Percentiles rank a stretch among this genome's conserved stretches.
phyloP scores from a whole-genome alignment of 2,797 vertebrate species.

The Trachurus trachurus region DNA sequence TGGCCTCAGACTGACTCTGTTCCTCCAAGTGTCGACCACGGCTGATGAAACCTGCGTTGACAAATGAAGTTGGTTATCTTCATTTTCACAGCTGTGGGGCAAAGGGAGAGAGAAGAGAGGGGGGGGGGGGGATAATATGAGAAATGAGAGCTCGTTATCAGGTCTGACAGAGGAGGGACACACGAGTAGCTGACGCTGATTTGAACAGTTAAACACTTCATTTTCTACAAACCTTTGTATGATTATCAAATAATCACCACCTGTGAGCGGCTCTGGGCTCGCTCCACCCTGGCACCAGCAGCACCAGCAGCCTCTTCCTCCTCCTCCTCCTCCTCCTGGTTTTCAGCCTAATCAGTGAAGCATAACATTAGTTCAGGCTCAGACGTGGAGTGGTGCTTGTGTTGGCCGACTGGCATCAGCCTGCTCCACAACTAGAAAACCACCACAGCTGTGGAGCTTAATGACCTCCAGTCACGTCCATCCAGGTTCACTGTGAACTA shows the following conservation, averaged over 20 bases:
- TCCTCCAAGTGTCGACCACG: neutral
- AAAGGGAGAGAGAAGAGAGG: neutral
- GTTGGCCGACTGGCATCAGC: neutral
- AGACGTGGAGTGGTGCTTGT: neutral
- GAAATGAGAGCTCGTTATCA: neutral
- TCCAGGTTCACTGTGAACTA: neutral
- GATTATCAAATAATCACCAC: neutral
- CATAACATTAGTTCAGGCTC: neutral
- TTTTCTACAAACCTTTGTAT: neutral
- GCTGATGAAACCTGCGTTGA: constrained; percentile 28
- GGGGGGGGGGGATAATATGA: neutral
- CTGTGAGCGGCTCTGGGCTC: neutral
- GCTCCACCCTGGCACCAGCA: neutral
- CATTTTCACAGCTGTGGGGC: constrained; percentile 47
- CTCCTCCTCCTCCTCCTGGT: neutral
- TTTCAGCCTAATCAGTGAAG: neutral
- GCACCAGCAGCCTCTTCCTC: no score
- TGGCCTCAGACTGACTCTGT: neutral
- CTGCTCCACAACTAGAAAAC: neutral
- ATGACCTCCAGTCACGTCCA: neutral
- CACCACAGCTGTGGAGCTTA: neutral
- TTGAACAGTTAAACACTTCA: neutral
- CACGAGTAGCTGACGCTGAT: neutral
- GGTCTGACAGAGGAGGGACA: neutral
- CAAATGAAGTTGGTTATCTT: constrained; percentile 26